Evolutionary conservation across 2,113 vertebrate species (phyloP).

Genomic region (Ciconia maguari): DNA sequence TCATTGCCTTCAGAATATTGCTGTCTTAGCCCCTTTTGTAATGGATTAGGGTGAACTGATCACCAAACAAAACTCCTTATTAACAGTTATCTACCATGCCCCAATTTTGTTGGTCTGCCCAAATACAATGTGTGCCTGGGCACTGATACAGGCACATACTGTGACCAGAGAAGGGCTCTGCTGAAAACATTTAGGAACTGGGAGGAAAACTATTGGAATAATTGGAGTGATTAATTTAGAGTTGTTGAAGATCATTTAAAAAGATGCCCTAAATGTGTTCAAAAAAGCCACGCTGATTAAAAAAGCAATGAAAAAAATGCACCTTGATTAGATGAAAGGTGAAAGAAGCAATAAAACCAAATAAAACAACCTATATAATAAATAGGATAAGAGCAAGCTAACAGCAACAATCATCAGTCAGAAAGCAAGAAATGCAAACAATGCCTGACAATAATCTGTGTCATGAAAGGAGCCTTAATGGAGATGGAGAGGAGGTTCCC

Average conservation of each 20-base stretch:
- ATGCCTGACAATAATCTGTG: neutral
- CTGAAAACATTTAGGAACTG: neutral
- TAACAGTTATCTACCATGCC: neutral
- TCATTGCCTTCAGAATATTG: neutral
- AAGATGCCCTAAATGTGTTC: neutral
- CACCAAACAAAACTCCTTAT: neutral
- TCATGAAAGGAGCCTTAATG: neutral
- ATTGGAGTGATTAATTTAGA: neutral
- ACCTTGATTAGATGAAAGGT: neutral
- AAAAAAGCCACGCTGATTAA: neutral
- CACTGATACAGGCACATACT: neutral
- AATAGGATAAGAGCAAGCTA: constrained; percentile 38
- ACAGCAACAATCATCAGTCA: neutral
- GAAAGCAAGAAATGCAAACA: neutral
- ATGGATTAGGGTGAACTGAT: neutral
- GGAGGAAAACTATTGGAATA: neutral
- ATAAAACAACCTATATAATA: neutral
- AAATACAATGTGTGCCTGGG: accelerated
- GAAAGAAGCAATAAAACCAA: constrained; percentile 12
- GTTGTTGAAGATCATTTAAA: neutral
- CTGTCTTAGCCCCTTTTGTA: neutral
- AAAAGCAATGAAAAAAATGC: neutral
- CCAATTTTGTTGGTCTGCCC: neutral
- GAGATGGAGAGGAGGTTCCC: neutral
- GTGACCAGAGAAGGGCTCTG: neutral